Conservation (phyloP, 1,140 invertebrate genomes). For the honey bee (Apis mellifera) region Amel_HAv3.1 CM009936.2:7186001-7186500, state of each 20-base stretch:
- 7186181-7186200: too few relatives aligned
- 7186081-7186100: too few relatives aligned
- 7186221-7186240: background rate
- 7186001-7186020: too few relatives aligned
- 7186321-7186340: constrained; percentile 5
- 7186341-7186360: constrained; percentile 14
- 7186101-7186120: background rate
- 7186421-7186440: background rate
- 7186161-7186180: background rate
- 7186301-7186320: background rate
- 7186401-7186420: too few relatives aligned
- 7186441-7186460: background rate
- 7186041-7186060: too few relatives aligned
- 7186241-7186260: background rate
- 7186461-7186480: background rate
- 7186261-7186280: constrained; percentile 32
- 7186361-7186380: constrained; percentile 3
- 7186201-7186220: constrained; percentile 12
- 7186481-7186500: background rate
- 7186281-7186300: background rate
- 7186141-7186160: background rate
- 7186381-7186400: background rate
- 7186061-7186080: too few relatives aligned
- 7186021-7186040: too few relatives aligned
- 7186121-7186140: background rate